Percentiles rank a stretch among this genome's conserved stretches.
Evolutionary conservation across 2,888 invertebrate genomes (phyloP).

Genomic region (Axea sp.): DNA sequence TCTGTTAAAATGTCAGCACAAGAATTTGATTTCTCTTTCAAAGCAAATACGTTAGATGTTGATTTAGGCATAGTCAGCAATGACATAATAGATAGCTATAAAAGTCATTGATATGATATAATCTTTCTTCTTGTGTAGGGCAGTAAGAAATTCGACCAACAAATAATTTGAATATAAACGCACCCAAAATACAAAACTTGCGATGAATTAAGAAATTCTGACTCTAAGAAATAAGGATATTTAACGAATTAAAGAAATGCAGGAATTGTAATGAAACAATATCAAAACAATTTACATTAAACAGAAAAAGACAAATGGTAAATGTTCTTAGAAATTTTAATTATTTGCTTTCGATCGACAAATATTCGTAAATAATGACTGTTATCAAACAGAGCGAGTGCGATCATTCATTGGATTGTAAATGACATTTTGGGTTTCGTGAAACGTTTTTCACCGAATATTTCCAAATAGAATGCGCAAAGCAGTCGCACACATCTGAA

Average conservation of each 20-base stretch:
- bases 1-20: slow-evolving; percentile 47
- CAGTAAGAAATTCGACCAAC: slow-evolving; percentile 15
- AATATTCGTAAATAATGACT: slow-evolving; percentile 12
- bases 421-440: slow-evolving; percentile 36
- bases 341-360: too few relatives aligned
- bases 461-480: slow-evolving; percentile 38
- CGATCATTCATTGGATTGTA: slow-evolving; percentile 42
- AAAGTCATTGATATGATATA: slow-evolving; percentile 31
- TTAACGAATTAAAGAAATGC: too few relatives aligned
- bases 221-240: too few relatives aligned
- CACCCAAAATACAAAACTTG: too few relatives aligned
- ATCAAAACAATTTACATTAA: too few relatives aligned
- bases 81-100: slow-evolving; percentile 24
- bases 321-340: too few relatives aligned
- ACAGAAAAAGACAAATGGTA: too few relatives aligned
- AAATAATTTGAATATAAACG: too few relatives aligned
- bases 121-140: slow-evolving; percentile 7
- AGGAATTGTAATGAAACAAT: too few relatives aligned
- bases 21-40: slow-evolving; percentile 53
- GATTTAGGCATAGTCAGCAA: slow-evolving; percentile 28
- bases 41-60: slow-evolving; percentile 43
- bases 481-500: slow-evolving; percentile 34
- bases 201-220: too few relatives aligned
- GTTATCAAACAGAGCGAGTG: slow-evolving; percentile 14
- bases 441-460: slow-evolving; percentile 49